Conservation (phyloP, 2,113 vertebrate genomes). For the Pollimyrus isidori region DNA sequence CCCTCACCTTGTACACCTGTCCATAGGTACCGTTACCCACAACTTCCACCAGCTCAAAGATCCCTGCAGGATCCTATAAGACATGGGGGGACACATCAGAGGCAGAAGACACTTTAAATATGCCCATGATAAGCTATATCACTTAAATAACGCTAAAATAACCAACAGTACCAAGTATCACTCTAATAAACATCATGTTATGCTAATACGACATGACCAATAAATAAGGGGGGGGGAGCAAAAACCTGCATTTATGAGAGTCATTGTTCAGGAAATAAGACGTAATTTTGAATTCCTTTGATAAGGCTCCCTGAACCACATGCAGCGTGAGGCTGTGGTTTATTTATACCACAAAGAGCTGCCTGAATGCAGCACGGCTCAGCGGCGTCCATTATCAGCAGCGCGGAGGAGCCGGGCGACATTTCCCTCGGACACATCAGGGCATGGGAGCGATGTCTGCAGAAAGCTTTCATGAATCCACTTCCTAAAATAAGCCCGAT, state of each 20-base stretch:
- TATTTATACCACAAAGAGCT: background rate
- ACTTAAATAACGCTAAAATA: background rate
- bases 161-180: background rate
- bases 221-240: background rate
- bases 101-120: background rate
- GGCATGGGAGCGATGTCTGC: background rate
- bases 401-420: background rate
- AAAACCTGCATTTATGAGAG: background rate
- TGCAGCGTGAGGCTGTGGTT: background rate
- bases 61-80: constrained; percentile 69
- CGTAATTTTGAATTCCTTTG: background rate
- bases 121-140: background rate
- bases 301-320: background rate
- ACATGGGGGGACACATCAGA: background rate
- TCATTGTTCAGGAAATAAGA: background rate
- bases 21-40: constrained; percentile 73
- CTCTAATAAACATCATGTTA: background rate
- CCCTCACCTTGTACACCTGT: constrained; percentile 67
- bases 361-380: background rate
- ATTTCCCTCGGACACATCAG: background rate
- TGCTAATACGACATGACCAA: background rate
- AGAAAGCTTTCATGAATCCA: background rate
- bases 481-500: background rate
- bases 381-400: background rate
- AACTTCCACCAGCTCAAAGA: constrained; percentile 78